Evolutionary conservation across 2,113 vertebrate species (phyloP), one percentile per base, ranked within the genome.

Genomic region (Corythaixoides concolor): DNA sequence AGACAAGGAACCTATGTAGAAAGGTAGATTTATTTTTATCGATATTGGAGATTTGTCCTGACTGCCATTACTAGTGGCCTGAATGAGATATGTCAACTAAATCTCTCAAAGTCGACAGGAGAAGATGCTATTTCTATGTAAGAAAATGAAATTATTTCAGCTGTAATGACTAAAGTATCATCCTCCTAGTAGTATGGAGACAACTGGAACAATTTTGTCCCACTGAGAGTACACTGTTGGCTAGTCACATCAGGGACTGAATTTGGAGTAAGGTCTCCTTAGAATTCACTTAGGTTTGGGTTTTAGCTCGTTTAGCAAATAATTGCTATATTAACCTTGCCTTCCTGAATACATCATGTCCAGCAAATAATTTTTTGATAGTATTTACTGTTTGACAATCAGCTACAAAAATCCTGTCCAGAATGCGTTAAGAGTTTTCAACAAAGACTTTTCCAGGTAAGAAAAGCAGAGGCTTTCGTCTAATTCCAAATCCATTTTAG

Each of bases 401-500:
- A 58, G 33, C 35, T 74, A 74, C 45, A 95, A 96, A 96, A 93
- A 52, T 83, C 55, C 74, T 93, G 14, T 81, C 80, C 73, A 77
- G 89, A 90, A 89, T 53, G 27, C 55, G 62, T n/a, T n/a, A 66
- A 63, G 62, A 92, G 62, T 74, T 92, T 84, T 85, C 93, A 94
- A 50, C 56, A 68, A 88, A 82, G 50, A 85, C 45, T 90, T 91
- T 95, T 96, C 89, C 88, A 97, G 88, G 32, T 87, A 97, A 97
- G 94, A 97, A 97, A 90, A 96, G 79, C 52, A 94, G 66, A 95
- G 69, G 73, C 52, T 80, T 77, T 81, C 10, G 20, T 74, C 90
- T 96, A 94, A 96, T 69, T 97, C 80, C 86, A 95, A 94, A 93
- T 52, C 37, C 30, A 66, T 90, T 97, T 94, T 50, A 89, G 64